These are phyloP conservation scores for Falcaria lacertinaria DNA, from an alignment of 2,888 invertebrate genomes.

Conservation along the genomic window DNA sequence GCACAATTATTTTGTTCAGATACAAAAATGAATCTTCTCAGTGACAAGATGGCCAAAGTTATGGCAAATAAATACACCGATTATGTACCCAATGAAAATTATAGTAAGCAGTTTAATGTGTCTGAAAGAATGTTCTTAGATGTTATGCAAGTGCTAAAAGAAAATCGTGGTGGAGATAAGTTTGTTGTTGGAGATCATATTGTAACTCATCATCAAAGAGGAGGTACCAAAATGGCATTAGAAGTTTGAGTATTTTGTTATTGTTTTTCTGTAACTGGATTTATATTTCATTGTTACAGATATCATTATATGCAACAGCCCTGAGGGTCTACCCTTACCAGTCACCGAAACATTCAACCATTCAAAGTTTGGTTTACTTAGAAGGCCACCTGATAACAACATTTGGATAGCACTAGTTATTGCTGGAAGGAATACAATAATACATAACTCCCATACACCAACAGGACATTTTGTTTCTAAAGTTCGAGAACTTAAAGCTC, in stretches of 20 bases:
- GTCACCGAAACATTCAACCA: constrained; percentile 65
- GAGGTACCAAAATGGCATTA: too few species aligned
- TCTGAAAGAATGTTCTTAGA: constrained; percentile 81
- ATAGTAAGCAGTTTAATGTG: constrained; percentile 70
- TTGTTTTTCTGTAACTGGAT: too few species aligned
- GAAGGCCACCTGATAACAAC: constrained; percentile 47
- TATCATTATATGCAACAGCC: constrained; percentile 80
- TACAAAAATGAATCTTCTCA: constrained; percentile 77
- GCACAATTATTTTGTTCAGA: constrained; percentile 81
- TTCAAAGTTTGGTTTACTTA: constrained; percentile 67
- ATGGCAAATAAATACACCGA: constrained; percentile 81
- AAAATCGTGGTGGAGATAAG: constrained; percentile 69
- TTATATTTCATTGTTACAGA: too few species aligned
- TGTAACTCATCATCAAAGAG: constrained; percentile 83
- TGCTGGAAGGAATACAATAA: constrained; percentile 81
- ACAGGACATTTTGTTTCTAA: constrained; percentile 82
- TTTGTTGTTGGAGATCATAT: constrained; percentile 78
- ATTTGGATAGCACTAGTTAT: constrained; percentile 80
- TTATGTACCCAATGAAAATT: constrained; percentile 75
- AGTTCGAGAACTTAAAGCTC: constrained; percentile 79
- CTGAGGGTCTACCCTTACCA: constrained; percentile 64
- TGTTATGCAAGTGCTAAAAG: constrained; percentile 66
- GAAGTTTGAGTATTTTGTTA: constrained; percentile 2
- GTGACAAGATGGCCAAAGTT: constrained; percentile 57
- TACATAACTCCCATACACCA: constrained; percentile 65